Base-by-base conservation (phyloP, 2,113 vertebrate species). In the Cryptotis parvus region DNA sequence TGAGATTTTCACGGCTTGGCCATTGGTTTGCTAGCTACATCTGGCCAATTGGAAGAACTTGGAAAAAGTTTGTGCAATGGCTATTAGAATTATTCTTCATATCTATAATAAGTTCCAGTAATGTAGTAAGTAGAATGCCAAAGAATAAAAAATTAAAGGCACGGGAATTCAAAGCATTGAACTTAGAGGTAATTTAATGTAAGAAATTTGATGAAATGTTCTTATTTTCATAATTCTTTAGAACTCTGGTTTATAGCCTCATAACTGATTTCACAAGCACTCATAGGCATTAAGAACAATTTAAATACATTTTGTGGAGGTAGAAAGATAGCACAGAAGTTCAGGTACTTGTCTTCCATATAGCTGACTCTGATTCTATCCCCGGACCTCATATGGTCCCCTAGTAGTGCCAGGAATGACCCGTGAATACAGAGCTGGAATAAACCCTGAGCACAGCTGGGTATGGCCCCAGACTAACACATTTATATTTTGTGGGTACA, bases 71-170 rank as follows among this genome's bases (percentile, higher is more conserved):
- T 39, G 1, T 41, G 16, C 26, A 74, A 14, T 1, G 10, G 35
- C 77, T 87, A 68, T 65, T 86, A 77, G 58, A 65, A 37, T 55
- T 92, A 39, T 89, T 74, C 91, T 52, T 52, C 61, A 91, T n/a
- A 80, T 41, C n/a, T 55, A 6, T 85, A 85, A 89, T 39, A 92
- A 74, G 49, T 87, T 85, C 61, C 72, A 86, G 69, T 85, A 70
- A 79, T 76, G 20, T 31, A 78, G 41, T 26, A 91, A 89, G 87
- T 2, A 92, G 24, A 81, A 91, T 80, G 41, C 26, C 65, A 16
- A 79, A 82, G 45, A 65, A 31, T 58, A 37, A 79, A 76, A 85
- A 58, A 37, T 90, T 66, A 84, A 89, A 82, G 85, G 10, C 66
- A 69, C 1, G 84, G 45, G n/a, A 74, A 88, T 84, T 72, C 29